Evolutionary conservation across 2,797 vertebrate genomes (phyloP), one percentile per base, ranked within the genome.

Genomic region (Craterocephalus amniculus): DNA sequence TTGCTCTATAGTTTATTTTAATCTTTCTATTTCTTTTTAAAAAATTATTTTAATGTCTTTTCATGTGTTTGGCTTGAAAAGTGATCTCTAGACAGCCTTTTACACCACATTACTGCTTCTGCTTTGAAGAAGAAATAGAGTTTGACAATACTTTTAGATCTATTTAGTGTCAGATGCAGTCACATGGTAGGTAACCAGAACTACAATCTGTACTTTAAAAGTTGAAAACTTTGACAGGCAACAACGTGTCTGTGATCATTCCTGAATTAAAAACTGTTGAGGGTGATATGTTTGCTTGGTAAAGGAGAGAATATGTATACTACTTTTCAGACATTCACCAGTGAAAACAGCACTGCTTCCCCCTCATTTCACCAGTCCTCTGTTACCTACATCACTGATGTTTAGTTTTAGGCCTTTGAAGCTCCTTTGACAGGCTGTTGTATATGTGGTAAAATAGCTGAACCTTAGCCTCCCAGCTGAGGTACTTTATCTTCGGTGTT

Each of bases 401-500:
- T 51, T 29, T 3, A 80, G 63, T 75, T 76, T 57, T 72, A 68
- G 70, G 76, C 74, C 59, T 56, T 63, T 67, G 24, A 65, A 31
- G 76, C 60, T 65, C 67, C 49, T 78, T 60, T 54, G 68, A 77
- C 31, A 57, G 22, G 14, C 69, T 67, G 61, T 78, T 77, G 77
- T 81, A 67, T 65, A 62, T 52, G 67, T 74, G 58, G 72, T 86
- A 78, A 86, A 91, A 91, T 74, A 87, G 87, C 81, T 91, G 83
- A 91, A 89, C 88, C 86, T 83, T 87, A 83, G 89, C 79, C 86
- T 87, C 83, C 67, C 45, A 51, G 84, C 60, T 2, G 9, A 58
- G 76, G 88, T 86, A 67, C 89, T 93, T 87, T 76, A 87, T 92
- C 89, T 86, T 89, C 58, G 22, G 60, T 20, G 83, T 80, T 70